Conservation (phyloP, 2,113 vertebrate species). For the Coptodon bakossiorum region DNA sequence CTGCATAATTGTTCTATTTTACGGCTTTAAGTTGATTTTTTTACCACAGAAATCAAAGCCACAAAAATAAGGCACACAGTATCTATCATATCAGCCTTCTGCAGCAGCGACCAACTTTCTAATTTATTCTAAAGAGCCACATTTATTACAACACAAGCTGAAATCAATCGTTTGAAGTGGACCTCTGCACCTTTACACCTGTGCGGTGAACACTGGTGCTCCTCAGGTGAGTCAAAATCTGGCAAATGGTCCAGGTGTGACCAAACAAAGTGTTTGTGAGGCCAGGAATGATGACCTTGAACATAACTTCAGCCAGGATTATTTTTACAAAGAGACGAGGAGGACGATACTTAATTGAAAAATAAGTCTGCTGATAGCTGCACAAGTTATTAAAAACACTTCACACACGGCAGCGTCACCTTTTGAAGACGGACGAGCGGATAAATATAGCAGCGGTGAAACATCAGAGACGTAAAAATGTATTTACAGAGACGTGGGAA, state of each 20-base stretch:
- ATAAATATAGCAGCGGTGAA: background rate
- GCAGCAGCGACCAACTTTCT: background rate
- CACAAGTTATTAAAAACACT: background rate
- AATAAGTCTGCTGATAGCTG: background rate
- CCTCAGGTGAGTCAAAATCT: background rate
- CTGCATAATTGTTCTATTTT: rapidly evolving
- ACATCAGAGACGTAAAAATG: background rate
- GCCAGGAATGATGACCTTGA: background rate
- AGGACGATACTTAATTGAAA: background rate
- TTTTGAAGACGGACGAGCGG: background rate
- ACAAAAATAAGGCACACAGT: background rate
- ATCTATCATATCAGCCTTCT: background rate
- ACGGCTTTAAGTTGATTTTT: background rate
- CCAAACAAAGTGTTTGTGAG: background rate
- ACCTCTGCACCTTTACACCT: background rate
- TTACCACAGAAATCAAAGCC: background rate
- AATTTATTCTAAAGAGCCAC: background rate
- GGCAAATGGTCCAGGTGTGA: background rate
- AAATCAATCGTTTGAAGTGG: background rate
- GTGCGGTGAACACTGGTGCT: rapidly evolving
- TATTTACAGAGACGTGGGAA: background rate
- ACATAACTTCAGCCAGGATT: rapidly evolving
- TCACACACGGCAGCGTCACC: background rate
- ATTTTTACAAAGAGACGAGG: background rate
- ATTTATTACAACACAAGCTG: background rate